Conservation (phyloP, 2,797 vertebrate species). For the Pitangus sulphuratus region DNA sequence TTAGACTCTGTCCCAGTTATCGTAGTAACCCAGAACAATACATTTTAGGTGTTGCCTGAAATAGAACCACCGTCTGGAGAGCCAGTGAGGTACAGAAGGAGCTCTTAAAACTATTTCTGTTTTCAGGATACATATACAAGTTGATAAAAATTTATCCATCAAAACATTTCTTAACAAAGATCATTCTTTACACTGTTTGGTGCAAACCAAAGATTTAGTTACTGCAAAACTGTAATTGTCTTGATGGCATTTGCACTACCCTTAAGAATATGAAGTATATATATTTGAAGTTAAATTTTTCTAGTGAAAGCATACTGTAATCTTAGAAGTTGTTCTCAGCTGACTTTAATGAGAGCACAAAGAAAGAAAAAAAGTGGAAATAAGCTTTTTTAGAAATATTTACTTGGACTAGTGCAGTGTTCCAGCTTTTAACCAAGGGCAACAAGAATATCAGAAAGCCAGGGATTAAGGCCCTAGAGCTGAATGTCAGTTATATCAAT, state of each 20-base stretch:
- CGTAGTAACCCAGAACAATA: slow-evolving; percentile 35
- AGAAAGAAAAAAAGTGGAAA: background rate
- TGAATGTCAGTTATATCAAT: background rate
- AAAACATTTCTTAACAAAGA: background rate
- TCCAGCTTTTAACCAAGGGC: background rate
- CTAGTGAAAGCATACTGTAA: background rate
- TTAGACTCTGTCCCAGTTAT: slow-evolving; percentile 18
- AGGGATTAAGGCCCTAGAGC: background rate
- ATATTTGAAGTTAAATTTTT: background rate
- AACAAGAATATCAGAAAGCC: background rate
- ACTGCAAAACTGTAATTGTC: background rate
- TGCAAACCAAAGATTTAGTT: background rate
- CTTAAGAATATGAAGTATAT: background rate
- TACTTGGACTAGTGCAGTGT: background rate
- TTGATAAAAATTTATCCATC: background rate
- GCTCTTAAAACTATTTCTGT: background rate
- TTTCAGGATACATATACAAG: background rate
- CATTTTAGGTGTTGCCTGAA: slow-evolving; percentile 26
- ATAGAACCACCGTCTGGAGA: background rate
- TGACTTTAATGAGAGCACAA: background rate
- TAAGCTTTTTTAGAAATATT: background rate
- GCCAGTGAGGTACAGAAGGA: background rate
- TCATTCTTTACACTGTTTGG: background rate
- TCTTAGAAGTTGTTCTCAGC: background rate
- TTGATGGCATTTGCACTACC: background rate